phyloP scores from a whole-genome alignment of 2,797 vertebrate species.

The Nothura maculosa region DNA sequence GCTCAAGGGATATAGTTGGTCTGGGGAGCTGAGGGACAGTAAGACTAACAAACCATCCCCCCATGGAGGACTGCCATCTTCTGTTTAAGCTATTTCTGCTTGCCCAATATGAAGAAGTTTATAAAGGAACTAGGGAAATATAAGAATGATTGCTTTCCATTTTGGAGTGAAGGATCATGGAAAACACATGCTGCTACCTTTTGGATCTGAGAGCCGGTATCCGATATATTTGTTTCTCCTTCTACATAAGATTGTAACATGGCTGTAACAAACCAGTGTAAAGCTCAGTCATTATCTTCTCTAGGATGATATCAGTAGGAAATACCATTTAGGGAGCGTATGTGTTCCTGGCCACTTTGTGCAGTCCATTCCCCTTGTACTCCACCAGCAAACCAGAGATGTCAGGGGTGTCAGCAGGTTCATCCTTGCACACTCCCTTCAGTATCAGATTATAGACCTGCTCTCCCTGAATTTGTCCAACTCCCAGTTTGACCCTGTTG shows the following conservation, averaged over 20 bases:
- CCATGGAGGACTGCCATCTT: neutral
- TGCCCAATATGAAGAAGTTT: neutral
- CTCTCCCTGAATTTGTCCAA: neutral
- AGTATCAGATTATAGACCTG: neutral
- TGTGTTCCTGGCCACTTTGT: neutral
- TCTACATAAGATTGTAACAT: rapidly evolving
- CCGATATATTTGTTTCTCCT: neutral
- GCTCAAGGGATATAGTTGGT: neutral
- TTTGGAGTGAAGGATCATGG: neutral
- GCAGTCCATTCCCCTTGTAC: neutral
- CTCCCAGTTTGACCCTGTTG: neutral
- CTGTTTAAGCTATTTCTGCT: conserved; percentile 4
- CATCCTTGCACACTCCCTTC: neutral
- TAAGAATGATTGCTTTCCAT: neutral
- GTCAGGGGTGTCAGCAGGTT: neutral
- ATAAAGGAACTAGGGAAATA: neutral
- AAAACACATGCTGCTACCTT: neutral
- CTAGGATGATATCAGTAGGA: neutral
- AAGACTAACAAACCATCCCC: neutral
- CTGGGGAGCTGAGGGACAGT: neutral
- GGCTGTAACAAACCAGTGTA: neutral
- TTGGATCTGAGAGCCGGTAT: neutral
- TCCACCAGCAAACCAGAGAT: neutral
- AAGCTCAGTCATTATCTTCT: neutral
- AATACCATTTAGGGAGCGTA: neutral